Percentiles rank a stretch among this genome's conserved stretches.
Conservation (phyloP, 2,888 invertebrate species). For the Limnephilus lunatus region DNA sequence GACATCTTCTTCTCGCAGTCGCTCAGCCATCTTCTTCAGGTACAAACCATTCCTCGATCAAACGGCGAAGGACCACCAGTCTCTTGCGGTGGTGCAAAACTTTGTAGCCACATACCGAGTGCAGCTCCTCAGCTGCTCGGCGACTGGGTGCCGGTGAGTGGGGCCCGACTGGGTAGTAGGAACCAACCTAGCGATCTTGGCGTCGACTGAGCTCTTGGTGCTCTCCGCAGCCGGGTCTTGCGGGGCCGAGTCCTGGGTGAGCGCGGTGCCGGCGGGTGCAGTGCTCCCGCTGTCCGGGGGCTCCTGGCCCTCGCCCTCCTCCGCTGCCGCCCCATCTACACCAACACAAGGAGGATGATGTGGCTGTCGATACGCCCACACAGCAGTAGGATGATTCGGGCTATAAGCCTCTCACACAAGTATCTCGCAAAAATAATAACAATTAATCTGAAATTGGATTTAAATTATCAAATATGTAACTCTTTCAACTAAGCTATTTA, state of each 20-base stretch:
- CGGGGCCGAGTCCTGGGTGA: slow-evolving; percentile 66
- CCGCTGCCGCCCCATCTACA: slow-evolving; percentile 73
- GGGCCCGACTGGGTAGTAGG: slow-evolving; percentile 7
- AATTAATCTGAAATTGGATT: slow-evolving; percentile 60
- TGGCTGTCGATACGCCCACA: slow-evolving; percentile 72
- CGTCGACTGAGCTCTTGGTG: slow-evolving; percentile 61
- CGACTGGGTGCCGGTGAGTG: neutral
- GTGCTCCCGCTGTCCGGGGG: slow-evolving; percentile 70
- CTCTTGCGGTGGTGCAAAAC: slow-evolving; percentile 60
- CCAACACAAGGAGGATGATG: slow-evolving; percentile 70
- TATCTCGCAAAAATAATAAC: slow-evolving; percentile 6
- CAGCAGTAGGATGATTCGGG: slow-evolving; percentile 14
- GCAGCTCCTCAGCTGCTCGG: slow-evolving; percentile 25
- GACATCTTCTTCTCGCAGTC: slow-evolving; percentile 23
- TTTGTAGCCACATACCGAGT: slow-evolving; percentile 59
- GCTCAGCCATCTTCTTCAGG: neutral
- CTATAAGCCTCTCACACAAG: neutral
- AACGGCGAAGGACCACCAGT: slow-evolving; percentile 21
- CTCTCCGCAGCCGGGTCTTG: slow-evolving; percentile 38
- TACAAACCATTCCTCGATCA: slow-evolving; percentile 22
- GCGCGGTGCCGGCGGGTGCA: slow-evolving; percentile 71
- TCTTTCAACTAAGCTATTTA: slow-evolving; percentile 5
- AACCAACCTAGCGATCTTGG: slow-evolving; percentile 63
- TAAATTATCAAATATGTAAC: slow-evolving; percentile 52
- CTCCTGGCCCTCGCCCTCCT: slow-evolving; percentile 70